Evolutionary conservation across 2,888 invertebrate genomes (phyloP).

Genomic region (Julus scandinavius): DNA sequence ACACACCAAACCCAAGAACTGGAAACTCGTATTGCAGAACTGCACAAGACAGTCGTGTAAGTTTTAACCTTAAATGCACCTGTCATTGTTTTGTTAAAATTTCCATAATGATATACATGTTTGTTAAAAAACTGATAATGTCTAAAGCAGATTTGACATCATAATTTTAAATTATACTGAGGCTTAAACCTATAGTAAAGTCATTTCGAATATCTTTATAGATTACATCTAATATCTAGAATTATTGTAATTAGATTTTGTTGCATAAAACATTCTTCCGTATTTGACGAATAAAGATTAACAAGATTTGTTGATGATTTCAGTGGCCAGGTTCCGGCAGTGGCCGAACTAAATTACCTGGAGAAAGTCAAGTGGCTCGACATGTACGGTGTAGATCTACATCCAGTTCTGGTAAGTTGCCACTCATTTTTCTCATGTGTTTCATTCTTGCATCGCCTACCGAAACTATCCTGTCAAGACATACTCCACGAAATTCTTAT

Average conservation of each 20-base stretch:
- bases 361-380: slow-evolving; percentile 99
- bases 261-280: too few species aligned
- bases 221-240: too few species aligned
- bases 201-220: too few species aligned
- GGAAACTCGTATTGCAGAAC: slow-evolving; percentile 85
- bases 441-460: neutral
- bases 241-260: too few species aligned
- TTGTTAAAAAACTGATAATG: too few species aligned
- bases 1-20: slow-evolving; percentile 92
- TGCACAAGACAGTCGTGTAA: slow-evolving; percentile 89
- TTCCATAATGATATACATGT: too few species aligned
- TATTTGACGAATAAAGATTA: slow-evolving; percentile 10
- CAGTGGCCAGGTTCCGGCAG: slow-evolving; percentile 89
- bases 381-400: slow-evolving; percentile 97
- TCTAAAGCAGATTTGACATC: too few species aligned
- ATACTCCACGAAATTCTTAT: neutral
- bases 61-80: too few species aligned
- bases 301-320: neutral
- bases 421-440: neutral
- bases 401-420: slow-evolving; percentile 88
- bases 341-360: slow-evolving; percentile 93
- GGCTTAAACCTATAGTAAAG: too few species aligned
- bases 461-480: neutral
- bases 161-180: too few species aligned
- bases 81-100: too few species aligned